phyloP scores from a whole-genome alignment of 1,140 invertebrate species.

The Antheraea mylitta region DNA sequence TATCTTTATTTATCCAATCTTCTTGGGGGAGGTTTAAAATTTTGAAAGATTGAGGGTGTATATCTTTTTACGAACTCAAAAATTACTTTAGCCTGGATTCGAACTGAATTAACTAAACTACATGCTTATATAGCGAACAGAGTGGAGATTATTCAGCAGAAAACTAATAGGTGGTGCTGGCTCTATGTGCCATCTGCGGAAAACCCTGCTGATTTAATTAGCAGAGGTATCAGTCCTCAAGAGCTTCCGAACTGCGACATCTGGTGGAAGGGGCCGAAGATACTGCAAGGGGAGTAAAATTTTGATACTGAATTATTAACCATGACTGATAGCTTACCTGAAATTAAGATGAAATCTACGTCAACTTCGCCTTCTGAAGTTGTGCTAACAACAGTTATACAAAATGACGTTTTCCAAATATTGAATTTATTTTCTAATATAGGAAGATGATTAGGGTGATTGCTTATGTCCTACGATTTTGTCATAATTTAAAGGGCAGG shows the following conservation, averaged over 20 bases:
- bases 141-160: conserved; percentile 39
- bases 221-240: conserved; percentile 17
- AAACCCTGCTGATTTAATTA: conserved; percentile 22
- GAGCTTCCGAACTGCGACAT: conserved; percentile 3
- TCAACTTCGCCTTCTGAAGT: neutral
- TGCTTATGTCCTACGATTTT: conserved; percentile 4
- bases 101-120: conserved; percentile 12
- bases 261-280: conserved; percentile 21
- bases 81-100: conserved; percentile 31
- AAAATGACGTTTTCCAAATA: neutral
- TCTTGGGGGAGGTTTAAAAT: no score
- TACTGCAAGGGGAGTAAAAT: conserved; percentile 9
- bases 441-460: conserved; percentile 3
- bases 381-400: neutral
- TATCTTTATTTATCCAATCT: no score
- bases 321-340: neutral
- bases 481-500: conserved; percentile 1
- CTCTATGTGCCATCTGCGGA: conserved; percentile 15
- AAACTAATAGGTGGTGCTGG: conserved; percentile 17
- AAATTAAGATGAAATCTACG: neutral
- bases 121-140: conserved; percentile 32
- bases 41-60: conserved; percentile 4
- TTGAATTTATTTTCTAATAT: neutral
- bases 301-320: neutral
- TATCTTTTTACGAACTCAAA: conserved; percentile 28